Evolutionary conservation across 2,113 vertebrate genomes (phyloP).

Genomic region (Antechinus stuartii): DNA sequence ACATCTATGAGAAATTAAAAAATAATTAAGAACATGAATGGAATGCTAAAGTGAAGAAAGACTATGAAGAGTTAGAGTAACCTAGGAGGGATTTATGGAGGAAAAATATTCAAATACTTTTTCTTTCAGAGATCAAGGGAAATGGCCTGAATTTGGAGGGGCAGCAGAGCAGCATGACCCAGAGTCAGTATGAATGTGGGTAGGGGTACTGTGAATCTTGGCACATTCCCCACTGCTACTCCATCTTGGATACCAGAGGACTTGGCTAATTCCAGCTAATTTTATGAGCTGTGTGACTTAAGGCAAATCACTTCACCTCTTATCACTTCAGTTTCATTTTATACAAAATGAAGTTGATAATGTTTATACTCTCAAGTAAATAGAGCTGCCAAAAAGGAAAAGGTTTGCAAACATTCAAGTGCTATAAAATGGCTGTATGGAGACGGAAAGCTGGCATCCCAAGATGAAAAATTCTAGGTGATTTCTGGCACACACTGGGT

Average conservation of each 20-base stretch:
- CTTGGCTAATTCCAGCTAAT: not conserved
- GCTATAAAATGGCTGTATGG: not conserved
- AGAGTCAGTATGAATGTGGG: not conserved
- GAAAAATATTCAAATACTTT: not conserved
- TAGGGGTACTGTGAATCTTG: not conserved
- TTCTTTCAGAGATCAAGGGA: not conserved
- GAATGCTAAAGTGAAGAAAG: not conserved
- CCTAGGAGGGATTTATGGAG: not conserved
- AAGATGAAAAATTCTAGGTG: not conserved
- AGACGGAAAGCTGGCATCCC: not conserved
- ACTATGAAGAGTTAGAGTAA: not conserved
- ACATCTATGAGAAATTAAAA: not conserved
- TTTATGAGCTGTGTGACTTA: not conserved
- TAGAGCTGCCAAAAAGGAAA: not conserved
- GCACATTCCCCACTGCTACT: not conserved
- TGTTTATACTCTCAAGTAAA: not conserved
- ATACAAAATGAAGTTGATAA: not conserved
- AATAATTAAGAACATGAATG: not conserved
- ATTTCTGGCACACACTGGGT: not conserved
- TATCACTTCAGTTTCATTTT: not conserved
- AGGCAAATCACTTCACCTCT: not conserved
- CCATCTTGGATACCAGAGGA: not conserved
- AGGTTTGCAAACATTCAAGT: not conserved
- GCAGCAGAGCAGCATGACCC: not conserved
- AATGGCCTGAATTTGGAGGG: not conserved